Conservation (phyloP, 2,113 vertebrate species). For the Thalassoma bifasciatum region DNA sequence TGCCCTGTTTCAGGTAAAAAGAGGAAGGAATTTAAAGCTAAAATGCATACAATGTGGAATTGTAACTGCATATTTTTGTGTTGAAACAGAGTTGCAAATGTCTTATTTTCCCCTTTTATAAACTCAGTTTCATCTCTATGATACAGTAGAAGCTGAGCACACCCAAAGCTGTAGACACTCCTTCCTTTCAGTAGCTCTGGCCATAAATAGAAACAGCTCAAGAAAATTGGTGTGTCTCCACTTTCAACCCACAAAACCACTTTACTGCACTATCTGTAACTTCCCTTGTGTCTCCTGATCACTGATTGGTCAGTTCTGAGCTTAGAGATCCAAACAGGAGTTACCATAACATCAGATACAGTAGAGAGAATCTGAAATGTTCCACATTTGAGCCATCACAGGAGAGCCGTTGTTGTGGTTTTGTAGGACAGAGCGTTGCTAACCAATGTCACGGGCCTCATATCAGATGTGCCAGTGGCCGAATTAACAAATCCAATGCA, state of each 20-base stretch:
- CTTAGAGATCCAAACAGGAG: conserved; percentile 31
- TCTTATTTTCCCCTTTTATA: no score
- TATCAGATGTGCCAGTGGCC: conserved; percentile 69
- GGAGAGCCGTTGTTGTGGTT: conserved; percentile 38
- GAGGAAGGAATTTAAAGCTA: no score
- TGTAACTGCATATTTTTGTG: no score
- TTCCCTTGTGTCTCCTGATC: conserved; percentile 23
- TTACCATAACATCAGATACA: conserved; percentile 45
- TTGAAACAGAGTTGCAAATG: no score
- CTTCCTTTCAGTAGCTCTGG: not conserved
- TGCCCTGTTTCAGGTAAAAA: no score
- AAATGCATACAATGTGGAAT: no score
- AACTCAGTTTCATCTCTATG: no score
- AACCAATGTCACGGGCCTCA: conserved; percentile 68
- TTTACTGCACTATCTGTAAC: conserved; percentile 29
- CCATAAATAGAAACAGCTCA: not conserved
- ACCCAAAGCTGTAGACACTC: not conserved
- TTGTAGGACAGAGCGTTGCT: conserved; percentile 57
- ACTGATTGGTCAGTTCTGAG: conserved; percentile 4
- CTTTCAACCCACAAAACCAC: not conserved
- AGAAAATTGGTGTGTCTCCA: not conserved
- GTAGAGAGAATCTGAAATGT: conserved; percentile 59
- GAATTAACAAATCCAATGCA: conserved; percentile 74
- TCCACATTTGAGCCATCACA: conserved; percentile 61
- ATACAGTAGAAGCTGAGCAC: not conserved